Conservation (phyloP, 2,888 invertebrate species). For the Pseudococcus longispinus region DNA sequence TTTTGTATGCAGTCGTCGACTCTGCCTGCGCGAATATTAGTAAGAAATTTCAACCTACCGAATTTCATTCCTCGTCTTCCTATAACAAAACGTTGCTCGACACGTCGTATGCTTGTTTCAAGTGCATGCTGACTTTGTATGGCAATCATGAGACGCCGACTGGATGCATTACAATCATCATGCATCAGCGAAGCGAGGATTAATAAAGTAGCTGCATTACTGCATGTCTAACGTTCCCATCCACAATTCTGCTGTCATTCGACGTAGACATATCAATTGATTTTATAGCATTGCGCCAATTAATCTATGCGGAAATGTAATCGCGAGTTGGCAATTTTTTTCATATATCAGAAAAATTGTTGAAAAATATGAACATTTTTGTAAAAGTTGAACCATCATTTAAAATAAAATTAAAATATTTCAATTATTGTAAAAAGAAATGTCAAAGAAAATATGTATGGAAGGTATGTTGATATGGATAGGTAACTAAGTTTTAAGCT, state of each 20-base stretch:
- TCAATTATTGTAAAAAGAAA: no score
- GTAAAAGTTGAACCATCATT: no score
- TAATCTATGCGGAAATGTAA: background rate
- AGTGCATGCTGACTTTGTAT: constrained; percentile 39
- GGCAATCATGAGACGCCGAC: constrained; percentile 26
- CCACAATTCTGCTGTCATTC: constrained; percentile 29
- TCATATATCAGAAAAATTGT: no score
- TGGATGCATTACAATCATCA: constrained; percentile 34
- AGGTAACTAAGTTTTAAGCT: no score
- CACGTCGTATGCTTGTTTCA: constrained; percentile 20
- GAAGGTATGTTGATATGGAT: no score
- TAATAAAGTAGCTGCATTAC: constrained; percentile 19
- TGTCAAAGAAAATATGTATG: no score
- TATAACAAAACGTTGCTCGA: background rate
- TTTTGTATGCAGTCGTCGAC: background rate
- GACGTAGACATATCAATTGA: constrained; percentile 6
- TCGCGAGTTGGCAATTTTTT: background rate
- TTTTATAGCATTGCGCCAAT: background rate
- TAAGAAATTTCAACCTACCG: background rate
- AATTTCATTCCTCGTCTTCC: constrained; percentile 6
- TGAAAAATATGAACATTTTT: no score
- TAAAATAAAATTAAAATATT: no score
- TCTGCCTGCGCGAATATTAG: background rate
- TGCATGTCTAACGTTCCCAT: constrained; percentile 20
- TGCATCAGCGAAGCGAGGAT: background rate